Evolutionary conservation across 2,888 invertebrate species (phyloP).

Genomic region (Acanthosepion lycidas): DNA sequence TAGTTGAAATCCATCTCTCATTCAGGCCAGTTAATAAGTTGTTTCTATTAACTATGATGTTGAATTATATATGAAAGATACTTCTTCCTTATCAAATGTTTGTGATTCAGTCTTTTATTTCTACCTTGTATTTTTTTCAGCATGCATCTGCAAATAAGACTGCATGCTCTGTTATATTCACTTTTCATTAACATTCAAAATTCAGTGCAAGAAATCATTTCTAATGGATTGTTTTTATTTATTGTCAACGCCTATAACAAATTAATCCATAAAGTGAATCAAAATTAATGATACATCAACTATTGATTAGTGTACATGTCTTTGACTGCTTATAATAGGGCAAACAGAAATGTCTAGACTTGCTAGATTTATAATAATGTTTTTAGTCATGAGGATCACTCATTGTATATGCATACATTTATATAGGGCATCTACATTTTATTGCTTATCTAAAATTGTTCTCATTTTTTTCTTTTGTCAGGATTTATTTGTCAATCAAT

Average conservation of each 20-base stretch:
- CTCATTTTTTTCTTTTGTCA: neutral
- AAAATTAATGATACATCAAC: neutral
- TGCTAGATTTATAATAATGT: neutral
- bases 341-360: neutral
- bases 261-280: slow-evolving; percentile 21
- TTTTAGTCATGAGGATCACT: neutral
- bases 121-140: neutral
- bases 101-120: neutral
- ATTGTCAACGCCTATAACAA: neutral
- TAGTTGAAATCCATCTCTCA: neutral
- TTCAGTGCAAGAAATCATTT: neutral
- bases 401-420: neutral
- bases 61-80: neutral
- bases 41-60: neutral
- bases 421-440: neutral
- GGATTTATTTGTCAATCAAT: slow-evolving; percentile 8
- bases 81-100: neutral
- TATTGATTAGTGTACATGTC: neutral
- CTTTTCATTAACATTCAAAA: neutral
- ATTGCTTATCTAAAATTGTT: neutral
- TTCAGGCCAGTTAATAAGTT: neutral
- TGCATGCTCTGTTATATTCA: neutral
- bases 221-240: slow-evolving; percentile 16
- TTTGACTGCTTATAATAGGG: slow-evolving; percentile 14
- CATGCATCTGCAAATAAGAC: neutral